Base-by-base conservation (phyloP, 2,888 invertebrate genomes). In the Callimorpha dominula region DNA sequence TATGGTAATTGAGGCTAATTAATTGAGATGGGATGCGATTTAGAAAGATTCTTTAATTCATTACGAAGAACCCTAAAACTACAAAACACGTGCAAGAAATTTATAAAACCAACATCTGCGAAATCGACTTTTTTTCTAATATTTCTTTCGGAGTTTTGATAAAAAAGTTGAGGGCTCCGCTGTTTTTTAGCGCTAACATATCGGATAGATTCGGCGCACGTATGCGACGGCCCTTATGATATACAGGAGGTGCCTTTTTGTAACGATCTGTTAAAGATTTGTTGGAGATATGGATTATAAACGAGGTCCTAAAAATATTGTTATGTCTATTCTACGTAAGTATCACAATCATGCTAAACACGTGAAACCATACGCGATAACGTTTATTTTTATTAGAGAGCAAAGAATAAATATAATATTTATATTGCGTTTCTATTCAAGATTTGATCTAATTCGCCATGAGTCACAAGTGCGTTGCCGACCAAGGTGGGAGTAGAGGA, bases 101-200 rank as follows among this genome's bases (percentile, higher is more conserved):
- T 93, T 92, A 93, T 93, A 93, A 93, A 94, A 93, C 90, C 91
- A 94, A 95, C 95, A 95, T 95, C 95, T 95, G 95, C 95, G 89
- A 95, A 95, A 94, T 94, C 92, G 90, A 84, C 82, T 77, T 90
- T 94, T 95, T 95, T 92, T 89, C 80, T 70, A 76, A 81, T 91
- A 92, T 92, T 93, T 94, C 92, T 94, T 93, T 92, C 79, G 89
- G 84, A 85, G 85, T 77, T 82, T 77, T 70, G 71, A 71, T 88
- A 89, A 92, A 94, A 95, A 94, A 91, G 82, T 74, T 73, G 80
- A 75, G 86, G 90, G 88, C 80, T 85, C 84, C 80, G 86, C 80
- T 76, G 89, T 93, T 94, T 94, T 94, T 94, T 92, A 90, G 87
- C 87, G 91, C 89, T 91, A 91, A 87, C 89, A 88, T 93, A 94